Percentiles rank a stretch among this genome's conserved stretches.
phyloP scores from a whole-genome alignment of 92 coral and sea anemone species.

The Epizoanthus scotinus region DNA sequence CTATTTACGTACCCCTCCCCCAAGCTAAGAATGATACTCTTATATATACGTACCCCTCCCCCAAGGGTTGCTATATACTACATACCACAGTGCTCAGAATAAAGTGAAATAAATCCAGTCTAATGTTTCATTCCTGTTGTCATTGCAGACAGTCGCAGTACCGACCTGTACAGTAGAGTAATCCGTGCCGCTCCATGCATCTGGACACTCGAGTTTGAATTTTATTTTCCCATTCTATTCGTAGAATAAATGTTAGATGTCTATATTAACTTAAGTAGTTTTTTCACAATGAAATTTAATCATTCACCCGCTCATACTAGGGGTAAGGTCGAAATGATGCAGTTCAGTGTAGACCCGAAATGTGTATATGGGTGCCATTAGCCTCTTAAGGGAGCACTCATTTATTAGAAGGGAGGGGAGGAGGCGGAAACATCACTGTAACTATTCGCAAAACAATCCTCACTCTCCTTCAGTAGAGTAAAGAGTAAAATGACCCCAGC shows the following conservation, averaged over 20 bases:
- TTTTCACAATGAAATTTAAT: slow-evolving; percentile 10
- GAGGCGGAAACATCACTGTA: too few species aligned
- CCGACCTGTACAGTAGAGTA: slow-evolving; percentile 54
- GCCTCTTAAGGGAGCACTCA: too few species aligned
- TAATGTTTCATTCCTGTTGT: not conserved
- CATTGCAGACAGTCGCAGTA: slow-evolving; percentile 53
- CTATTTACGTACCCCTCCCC: not conserved
- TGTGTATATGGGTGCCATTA: not conserved
- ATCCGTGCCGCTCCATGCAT: slow-evolving; percentile 47
- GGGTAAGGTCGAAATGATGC: not conserved
- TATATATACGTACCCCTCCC: too few species aligned
- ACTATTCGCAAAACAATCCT: too few species aligned
- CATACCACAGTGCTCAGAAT: too few species aligned
- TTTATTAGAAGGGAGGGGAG: too few species aligned
- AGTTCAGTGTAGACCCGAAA: not conserved
- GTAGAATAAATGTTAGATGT: not conserved
- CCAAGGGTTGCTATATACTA: too few species aligned
- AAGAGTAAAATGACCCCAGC: too few species aligned
- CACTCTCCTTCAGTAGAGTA: too few species aligned
- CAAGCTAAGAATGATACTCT: too few species aligned
- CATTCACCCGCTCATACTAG: slow-evolving; percentile 10
- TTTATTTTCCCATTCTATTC: not conserved
- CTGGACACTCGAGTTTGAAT: slow-evolving; percentile 20
- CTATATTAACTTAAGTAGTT: slow-evolving; percentile 25
- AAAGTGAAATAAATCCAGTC: too few species aligned